These are phyloP conservation scores for Drosophila asahinai DNA, from an alignment of 1,140 invertebrate genomes.

Conservation along the genomic window DNA sequence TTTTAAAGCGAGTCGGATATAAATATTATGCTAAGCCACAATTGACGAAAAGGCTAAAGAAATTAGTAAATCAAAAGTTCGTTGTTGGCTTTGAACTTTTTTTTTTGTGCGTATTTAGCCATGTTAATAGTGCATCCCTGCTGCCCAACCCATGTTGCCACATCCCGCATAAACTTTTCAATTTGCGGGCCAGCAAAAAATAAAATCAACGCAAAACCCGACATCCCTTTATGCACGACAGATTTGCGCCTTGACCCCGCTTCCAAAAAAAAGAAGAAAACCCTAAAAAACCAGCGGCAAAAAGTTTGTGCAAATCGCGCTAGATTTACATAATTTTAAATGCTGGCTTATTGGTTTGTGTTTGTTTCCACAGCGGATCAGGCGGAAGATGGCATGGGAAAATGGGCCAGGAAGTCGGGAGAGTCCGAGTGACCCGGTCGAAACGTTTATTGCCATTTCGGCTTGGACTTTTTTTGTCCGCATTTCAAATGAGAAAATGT, in stretches of 20 bases:
- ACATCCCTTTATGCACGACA: constrained; percentile 64
- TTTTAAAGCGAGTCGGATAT: neutral
- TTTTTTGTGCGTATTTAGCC: constrained; percentile 10
- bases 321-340: constrained; percentile 78
- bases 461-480: constrained; percentile 39
- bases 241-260: constrained; percentile 72
- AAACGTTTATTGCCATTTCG: constrained; percentile 67
- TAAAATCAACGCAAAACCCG: constrained; percentile 33
- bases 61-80: constrained; percentile 20
- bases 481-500: constrained; percentile 11
- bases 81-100: constrained; percentile 7
- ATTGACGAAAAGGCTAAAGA: neutral
- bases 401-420: constrained; percentile 47
- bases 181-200: constrained; percentile 55
- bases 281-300: constrained; percentile 27
- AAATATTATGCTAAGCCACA: constrained; percentile 11
- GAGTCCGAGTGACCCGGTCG: constrained; percentile 60
- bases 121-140: constrained; percentile 37
- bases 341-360: constrained; percentile 75
- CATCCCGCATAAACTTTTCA: constrained; percentile 64
- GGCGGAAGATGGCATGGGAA: constrained; percentile 19
- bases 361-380: constrained; percentile 65
- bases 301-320: constrained; percentile 76
- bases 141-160: neutral
- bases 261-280: constrained; percentile 12